Percentiles rank a stretch among this genome's conserved stretches.
phyloP scores from a whole-genome alignment of 2,797 vertebrate genomes.

The Rhynchotus rufescens region DNA sequence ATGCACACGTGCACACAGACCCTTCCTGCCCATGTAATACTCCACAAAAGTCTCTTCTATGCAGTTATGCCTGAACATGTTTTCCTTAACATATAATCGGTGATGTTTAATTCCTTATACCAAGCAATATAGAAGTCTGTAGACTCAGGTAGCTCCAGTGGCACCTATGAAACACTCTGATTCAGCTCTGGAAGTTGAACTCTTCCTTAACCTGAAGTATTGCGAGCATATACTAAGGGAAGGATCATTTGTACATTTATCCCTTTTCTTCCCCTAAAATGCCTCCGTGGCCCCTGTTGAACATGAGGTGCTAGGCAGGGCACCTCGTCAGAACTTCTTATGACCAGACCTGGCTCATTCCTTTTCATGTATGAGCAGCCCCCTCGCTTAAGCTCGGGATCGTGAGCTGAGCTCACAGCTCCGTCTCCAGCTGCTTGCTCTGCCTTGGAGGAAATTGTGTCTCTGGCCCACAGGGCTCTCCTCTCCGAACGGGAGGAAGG shows the following conservation, averaged over 20 bases:
- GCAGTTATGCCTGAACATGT: background rate
- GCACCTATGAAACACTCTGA: background rate
- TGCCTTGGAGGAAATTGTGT: background rate
- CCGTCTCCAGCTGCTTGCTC: background rate
- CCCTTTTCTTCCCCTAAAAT: no score
- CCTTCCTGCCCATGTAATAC: background rate
- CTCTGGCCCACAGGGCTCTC: background rate
- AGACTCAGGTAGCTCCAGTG: background rate
- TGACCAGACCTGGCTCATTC: no score
- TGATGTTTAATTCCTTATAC: background rate
- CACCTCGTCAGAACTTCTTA: no score
- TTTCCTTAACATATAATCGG: background rate
- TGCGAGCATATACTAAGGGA: background rate
- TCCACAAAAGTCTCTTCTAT: background rate
- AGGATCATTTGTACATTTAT: background rate
- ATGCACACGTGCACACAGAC: rapidly evolving
- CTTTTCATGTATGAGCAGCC: no score
- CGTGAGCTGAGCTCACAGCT: background rate
- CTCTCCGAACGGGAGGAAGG: background rate
- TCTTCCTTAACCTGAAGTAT: background rate
- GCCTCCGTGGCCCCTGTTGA: no score
- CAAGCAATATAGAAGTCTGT: background rate
- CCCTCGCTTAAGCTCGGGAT: background rate
- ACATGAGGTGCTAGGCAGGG: no score
- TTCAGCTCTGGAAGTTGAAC: background rate